Evolutionary conservation across 2,113 vertebrate genomes (phyloP).

Genomic region (Nibea albiflora): DNA sequence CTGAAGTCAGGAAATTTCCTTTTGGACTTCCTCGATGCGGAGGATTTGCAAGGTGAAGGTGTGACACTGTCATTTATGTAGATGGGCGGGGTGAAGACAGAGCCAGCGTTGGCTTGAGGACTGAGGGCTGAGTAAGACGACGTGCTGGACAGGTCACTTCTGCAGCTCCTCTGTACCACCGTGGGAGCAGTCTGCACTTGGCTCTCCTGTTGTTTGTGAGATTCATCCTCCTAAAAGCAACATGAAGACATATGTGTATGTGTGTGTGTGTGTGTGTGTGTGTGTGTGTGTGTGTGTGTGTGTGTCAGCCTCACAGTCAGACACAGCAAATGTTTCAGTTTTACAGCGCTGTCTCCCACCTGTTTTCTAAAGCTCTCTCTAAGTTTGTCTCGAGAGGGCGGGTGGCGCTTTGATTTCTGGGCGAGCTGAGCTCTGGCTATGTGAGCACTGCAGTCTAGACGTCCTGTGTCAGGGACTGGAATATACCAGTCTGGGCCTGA

Average conservation of each 20-base stretch:
- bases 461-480: conserved; percentile 85
- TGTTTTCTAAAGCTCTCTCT: conserved; percentile 83
- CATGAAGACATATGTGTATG: neutral
- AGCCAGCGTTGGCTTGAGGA: conserved; percentile 74
- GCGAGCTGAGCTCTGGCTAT: conserved; percentile 91
- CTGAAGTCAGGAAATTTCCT: conserved; percentile 92
- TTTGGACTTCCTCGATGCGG: conserved; percentile 85
- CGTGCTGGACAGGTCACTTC: conserved; percentile 81
- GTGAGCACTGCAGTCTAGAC: conserved; percentile 90
- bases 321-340: neutral
- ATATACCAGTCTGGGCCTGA: conserved; percentile 73
- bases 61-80: conserved; percentile 59
- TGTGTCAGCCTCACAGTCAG: neutral
- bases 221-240: conserved; percentile 74
- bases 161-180: conserved; percentile 62
- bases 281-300: rapidly evolving
- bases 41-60: conserved; percentile 80
- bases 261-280: rapidly evolving
- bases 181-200: conserved; percentile 46
- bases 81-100: conserved; percentile 81
- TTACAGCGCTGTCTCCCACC: conserved; percentile 38
- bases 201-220: conserved; percentile 69
- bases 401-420: conserved; percentile 90
- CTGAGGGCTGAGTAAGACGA: conserved; percentile 79
- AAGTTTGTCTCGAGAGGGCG: conserved; percentile 90